A percentile compares a stretch with the other conserved stretches of the same genome.
Conservation (phyloP, 2,888 invertebrate genomes). For the Tortricodes alternella region DNA sequence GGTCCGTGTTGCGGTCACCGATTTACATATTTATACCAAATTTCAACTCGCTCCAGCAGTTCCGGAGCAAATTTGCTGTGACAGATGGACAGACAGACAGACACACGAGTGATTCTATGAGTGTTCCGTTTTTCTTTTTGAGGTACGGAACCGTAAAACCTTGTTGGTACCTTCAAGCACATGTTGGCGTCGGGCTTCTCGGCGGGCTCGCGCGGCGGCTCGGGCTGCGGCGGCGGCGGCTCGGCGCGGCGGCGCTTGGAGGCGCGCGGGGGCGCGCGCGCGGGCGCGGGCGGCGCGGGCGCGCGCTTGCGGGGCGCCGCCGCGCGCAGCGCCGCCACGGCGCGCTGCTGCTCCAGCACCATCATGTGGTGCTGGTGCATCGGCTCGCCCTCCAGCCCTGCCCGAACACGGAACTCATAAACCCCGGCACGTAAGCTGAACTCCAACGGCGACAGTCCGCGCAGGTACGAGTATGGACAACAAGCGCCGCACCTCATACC, state of each 20-base stretch:
- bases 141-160: background rate
- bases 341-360: conserved; percentile 82
- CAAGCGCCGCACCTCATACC: no score
- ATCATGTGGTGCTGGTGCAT: conserved; percentile 84
- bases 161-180: conserved; percentile 86
- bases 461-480: no score
- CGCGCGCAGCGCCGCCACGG: conserved; percentile 67
- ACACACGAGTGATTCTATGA: no score
- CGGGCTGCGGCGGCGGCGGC: conserved; percentile 76
- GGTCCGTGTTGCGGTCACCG: no score
- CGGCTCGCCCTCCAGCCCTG: conserved; percentile 77
- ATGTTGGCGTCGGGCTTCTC: conserved; percentile 94
- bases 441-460: no score
- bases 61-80: no score
- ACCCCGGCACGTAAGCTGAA: no score
- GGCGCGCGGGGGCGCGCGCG: conserved; percentile 64
- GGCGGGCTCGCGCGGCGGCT: conserved; percentile 85
- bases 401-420: no score
- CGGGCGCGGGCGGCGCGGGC: conserved; percentile 56
- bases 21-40: no score
- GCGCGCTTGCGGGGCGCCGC: conserved; percentile 58
- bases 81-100: no score
- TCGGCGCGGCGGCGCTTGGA: conserved; percentile 54
- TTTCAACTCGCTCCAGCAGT: no score
- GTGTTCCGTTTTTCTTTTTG: no score